Percentiles rank a stretch among this genome's conserved stretches.
phyloP scores from a whole-genome alignment of 1,140 invertebrate species.

The Trichogramma pretiosum region DNA sequence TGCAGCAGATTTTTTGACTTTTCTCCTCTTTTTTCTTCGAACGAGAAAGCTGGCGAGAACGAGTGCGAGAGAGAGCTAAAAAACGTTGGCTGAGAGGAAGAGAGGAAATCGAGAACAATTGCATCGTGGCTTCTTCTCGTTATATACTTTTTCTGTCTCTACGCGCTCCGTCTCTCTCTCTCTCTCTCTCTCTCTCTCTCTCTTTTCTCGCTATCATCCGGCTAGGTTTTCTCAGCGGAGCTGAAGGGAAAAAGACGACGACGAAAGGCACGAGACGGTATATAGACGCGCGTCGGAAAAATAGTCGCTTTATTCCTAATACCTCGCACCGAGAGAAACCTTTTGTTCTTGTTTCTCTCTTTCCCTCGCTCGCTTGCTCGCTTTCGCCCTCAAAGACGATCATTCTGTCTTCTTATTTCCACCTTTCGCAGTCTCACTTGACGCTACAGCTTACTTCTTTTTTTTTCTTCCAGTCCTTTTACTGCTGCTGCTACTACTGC shows the following conservation, averaged over 20 bases:
- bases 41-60: no score
- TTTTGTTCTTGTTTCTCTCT: conserved; percentile 8
- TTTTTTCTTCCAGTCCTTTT: neutral
- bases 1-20: conserved; percentile 10
- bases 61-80: no score
- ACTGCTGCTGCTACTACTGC: no score
- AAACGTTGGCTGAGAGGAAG: neutral
- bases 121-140: neutral
- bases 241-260: no score
- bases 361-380: no score
- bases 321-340: no score
- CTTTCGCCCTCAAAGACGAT: neutral
- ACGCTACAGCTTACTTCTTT: conserved; percentile 1
- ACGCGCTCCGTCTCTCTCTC: neutral
- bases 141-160: neutral
- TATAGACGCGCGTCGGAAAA: neutral
- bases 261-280: no score
- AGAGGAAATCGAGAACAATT: conserved; percentile 1
- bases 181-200: neutral
- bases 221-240: neutral
- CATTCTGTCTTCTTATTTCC: neutral
- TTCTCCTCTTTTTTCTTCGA: neutral
- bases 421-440: neutral
- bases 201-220: neutral
- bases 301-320: conserved; percentile 12